Evolutionary conservation across 2,797 vertebrate genomes (phyloP), one percentile per base, ranked within the genome.

Genomic region (Miichthys miiuy): DNA sequence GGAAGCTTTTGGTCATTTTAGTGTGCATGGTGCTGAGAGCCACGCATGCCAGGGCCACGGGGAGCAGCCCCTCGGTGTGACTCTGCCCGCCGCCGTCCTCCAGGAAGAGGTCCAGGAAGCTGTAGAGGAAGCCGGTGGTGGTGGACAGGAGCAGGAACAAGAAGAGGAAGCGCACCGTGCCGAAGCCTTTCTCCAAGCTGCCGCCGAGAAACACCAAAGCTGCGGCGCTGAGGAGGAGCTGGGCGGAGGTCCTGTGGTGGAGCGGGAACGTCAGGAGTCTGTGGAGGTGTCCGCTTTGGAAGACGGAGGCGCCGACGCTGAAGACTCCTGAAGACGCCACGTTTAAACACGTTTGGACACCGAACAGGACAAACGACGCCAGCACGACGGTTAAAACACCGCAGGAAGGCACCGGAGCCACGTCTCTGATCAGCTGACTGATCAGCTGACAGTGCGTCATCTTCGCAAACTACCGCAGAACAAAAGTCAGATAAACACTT

Each of bases 1-100:
- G 69, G 68, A 91, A 93, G 2, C 86, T 87, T 73, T 83, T 92
- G 8, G 80, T 83, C 90, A 89, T 91, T 44, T 87, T 89, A 0
- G 94, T 92, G 86, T 84, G 93, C 78, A 84, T 81, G 44, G 92
- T 92, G 0, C 89, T 92, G 14, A 94, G 5, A n/a, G 92, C 88
- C 72, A 94, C 88, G 41, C 88, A 91, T 18, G 91, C 89, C 56
- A 94, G 83, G 2, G 85, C 75, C 41, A 77, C 84, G 5, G 93
- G 87, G 2, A 93, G 47, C 62, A 94, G 17, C 0, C 93, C 93
- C 67, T 91, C 93, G 0, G 88, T 44, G 51, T 41, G 75, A 30
- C 27, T 52, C n/a, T 34, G 83, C 8, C 30, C 30, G 30, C 48
- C 54, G 56, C 21, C 3, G 6, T 48, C 72, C 0, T 16, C 46